phyloP scores from a whole-genome alignment of 2,888 invertebrate species.

The Hypena proboscidalis region DNA sequence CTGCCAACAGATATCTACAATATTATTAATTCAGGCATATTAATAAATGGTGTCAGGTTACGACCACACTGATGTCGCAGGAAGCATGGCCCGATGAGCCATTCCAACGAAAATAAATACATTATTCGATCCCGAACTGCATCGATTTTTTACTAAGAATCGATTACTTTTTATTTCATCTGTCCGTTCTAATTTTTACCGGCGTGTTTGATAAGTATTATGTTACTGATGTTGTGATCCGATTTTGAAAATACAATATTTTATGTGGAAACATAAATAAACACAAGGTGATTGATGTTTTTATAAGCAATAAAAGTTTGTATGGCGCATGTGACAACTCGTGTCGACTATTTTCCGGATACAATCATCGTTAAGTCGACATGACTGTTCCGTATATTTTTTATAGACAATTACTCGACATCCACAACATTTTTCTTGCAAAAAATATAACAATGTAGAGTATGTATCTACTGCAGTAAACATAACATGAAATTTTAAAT shows the following conservation, averaged over 20 bases:
- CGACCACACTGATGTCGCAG: slow-evolving; percentile 83
- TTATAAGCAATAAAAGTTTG: slow-evolving; percentile 65
- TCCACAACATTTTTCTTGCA: slow-evolving; percentile 11
- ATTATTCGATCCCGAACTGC: slow-evolving; percentile 64
- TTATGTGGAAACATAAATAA: slow-evolving; percentile 51
- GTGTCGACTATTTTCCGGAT: slow-evolving; percentile 50
- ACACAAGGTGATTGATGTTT: slow-evolving; percentile 50
- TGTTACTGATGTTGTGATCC: slow-evolving; percentile 58
- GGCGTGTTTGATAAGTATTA: slow-evolving; percentile 48
- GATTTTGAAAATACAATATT: slow-evolving; percentile 48
- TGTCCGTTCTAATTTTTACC: slow-evolving; percentile 55
- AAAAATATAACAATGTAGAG: slow-evolving; percentile 6
- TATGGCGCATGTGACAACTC: slow-evolving; percentile 50
- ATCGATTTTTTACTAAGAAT: slow-evolving; percentile 64
- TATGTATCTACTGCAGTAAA: no score
- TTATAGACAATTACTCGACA: slow-evolving; percentile 41
- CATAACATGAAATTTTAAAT: no score
- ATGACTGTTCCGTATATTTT: slow-evolving; percentile 40
- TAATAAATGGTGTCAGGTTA: slow-evolving; percentile 79
- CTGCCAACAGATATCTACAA: slow-evolving; percentile 77
- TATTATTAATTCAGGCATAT: slow-evolving; percentile 84
- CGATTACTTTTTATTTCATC: slow-evolving; percentile 65
- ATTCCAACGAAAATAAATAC: slow-evolving; percentile 77
- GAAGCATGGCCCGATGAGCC: slow-evolving; percentile 80
- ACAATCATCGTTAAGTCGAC: slow-evolving; percentile 69